phyloP scores from a whole-genome alignment of 2,113 vertebrate species.

The Saccopteryx bilineata region DNA sequence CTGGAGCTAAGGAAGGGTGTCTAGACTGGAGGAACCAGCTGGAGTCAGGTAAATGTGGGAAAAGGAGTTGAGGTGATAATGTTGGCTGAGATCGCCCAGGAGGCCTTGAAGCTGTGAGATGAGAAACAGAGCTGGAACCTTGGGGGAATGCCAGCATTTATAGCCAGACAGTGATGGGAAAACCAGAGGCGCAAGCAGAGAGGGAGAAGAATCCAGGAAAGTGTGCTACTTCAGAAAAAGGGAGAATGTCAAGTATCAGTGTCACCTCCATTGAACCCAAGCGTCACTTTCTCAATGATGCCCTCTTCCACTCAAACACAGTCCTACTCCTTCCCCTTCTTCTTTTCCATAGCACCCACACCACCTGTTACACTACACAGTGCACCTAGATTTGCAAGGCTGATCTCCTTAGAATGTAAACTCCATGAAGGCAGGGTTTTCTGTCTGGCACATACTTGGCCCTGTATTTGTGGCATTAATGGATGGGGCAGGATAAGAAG shows the following conservation, averaged over 20 bases:
- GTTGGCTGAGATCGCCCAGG: neutral
- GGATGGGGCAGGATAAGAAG: neutral
- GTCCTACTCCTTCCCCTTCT: neutral
- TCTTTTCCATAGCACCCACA: neutral
- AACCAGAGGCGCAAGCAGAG: neutral
- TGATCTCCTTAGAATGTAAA: neutral
- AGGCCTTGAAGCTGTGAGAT: conserved; percentile 14
- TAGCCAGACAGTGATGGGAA: neutral
- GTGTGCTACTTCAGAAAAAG: neutral
- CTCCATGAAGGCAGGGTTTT: neutral
- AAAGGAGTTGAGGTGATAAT: neutral
- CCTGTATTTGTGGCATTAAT: neutral
- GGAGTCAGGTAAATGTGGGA: neutral
- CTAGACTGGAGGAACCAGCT: neutral
- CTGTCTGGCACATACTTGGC: neutral
- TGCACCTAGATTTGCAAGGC: neutral
- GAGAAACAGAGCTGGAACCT: conserved; percentile 20
- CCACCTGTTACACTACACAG: neutral
- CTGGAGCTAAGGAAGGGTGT: neutral
- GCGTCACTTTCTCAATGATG: neutral
- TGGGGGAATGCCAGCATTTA: neutral
- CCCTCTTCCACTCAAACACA: neutral
- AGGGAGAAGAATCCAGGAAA: neutral
- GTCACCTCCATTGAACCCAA: neutral
- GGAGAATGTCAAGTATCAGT: neutral